Percentiles rank a stretch among this genome's conserved stretches.
phyloP scores from a whole-genome alignment of 2,888 invertebrate genomes.

The Rhagium mordax region DNA sequence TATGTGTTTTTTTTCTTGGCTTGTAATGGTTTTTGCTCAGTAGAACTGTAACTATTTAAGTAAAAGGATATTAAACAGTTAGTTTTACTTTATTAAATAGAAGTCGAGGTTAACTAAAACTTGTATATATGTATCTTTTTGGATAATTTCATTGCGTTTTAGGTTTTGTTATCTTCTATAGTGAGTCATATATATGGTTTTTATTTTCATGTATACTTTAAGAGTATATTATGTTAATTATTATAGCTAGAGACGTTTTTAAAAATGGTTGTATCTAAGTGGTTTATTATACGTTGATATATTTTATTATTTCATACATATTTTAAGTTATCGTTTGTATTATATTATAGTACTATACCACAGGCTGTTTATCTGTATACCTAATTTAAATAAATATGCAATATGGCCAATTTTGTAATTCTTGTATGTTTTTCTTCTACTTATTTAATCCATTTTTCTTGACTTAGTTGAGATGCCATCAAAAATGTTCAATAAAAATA shows the following conservation, averaged over 20 bases:
- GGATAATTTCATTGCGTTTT: conserved; percentile 18
- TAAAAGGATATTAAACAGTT: not conserved
- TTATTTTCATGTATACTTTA: conserved; percentile 33
- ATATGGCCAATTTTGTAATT: conserved; percentile 62
- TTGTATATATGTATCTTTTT: not conserved
- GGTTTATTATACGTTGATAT: conserved; percentile 37
- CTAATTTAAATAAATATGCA: conserved; percentile 65
- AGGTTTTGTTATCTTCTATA: conserved; percentile 30
- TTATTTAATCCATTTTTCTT: conserved; percentile 17
- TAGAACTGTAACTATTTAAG: not conserved
- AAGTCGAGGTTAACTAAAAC: not conserved
- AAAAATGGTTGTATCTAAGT: conserved; percentile 34
- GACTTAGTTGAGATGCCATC: conserved; percentile 28
- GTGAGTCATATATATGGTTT: conserved; percentile 22
- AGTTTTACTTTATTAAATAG: not conserved
- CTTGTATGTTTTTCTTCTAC: conserved; percentile 49
- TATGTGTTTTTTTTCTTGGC: not conserved
- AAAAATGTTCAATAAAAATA: conserved; percentile 33
- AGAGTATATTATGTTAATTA: conserved; percentile 36
- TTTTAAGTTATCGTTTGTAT: conserved; percentile 49
- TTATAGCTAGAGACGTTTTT: conserved; percentile 32
- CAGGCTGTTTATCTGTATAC: conserved; percentile 64
- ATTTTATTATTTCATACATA: conserved; percentile 46
- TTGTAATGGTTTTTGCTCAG: not conserved
- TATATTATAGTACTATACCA: conserved; percentile 53